Evolutionary conservation across 2,113 vertebrate species (phyloP), one percentile per base, ranked within the genome.

Genomic region (Upupa epops): DNA sequence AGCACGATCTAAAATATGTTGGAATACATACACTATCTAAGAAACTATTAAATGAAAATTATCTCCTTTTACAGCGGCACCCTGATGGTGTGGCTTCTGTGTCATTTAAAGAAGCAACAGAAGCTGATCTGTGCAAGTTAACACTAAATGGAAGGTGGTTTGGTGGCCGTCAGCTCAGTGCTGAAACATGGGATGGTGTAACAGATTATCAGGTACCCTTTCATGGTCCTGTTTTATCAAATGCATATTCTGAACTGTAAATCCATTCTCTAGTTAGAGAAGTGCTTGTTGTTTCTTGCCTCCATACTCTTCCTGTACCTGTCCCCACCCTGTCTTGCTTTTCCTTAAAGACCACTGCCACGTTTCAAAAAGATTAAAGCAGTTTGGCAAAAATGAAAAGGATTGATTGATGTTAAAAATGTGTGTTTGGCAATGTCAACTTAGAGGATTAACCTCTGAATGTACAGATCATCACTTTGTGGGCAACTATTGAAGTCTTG

Each of bases 71-170:
- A 24, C 96, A 99, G 99, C 98, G 99, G 88, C 99, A 99, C 79
- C 99, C 99, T 5, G 98, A 99, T 48, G 99, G 99, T 0, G 98
- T 99, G 21, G 99, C 99, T 11, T 99, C 99, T 3, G 97, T 99
- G n/a, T 98, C 99, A 3, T 99, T 99, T 94, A 98, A 98, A 88
- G 98, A 99, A 55, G 96, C 98, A 1, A 98, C 98, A 13, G 97
- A 99, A 86, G 98, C 98, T 3, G 98, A 99, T 71, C 71, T 95
- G 9, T 99, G 99, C 89, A 98, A 98, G 75, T 66, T 94, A 5
- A 98, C 98, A 1, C 98, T 99, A 18, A 97, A 99, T 18, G 98
- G 98, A 28, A 98, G 99, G 78, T 99, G 99, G 99, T 99, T 99
- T 96, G 99, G 98, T 88, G 99, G 99, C 31, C 97, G 98, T 58